These are phyloP conservation scores for Pocillopora meandrina DNA, from an alignment of 92 coral and sea anemone species.

Conservation along the genomic window DNA sequence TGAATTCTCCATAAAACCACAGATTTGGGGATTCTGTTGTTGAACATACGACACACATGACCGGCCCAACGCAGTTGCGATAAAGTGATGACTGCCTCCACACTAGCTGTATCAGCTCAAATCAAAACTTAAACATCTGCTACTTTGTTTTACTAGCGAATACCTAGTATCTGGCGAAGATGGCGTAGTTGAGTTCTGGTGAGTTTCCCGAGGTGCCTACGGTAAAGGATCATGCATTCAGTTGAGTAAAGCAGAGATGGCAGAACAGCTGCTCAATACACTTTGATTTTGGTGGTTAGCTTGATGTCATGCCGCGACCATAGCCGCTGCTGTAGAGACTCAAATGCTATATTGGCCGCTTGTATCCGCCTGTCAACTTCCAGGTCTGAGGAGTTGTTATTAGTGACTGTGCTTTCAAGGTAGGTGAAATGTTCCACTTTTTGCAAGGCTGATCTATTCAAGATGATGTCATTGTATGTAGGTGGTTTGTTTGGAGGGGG, in stretches of 20 bases:
- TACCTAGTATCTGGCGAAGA: slow-evolving; percentile 22
- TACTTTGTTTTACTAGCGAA: slow-evolving; percentile 10
- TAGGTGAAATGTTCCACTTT: too few relatives aligned
- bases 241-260: slow-evolving; percentile 20
- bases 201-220: slow-evolving; percentile 17
- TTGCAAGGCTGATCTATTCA: too few relatives aligned
- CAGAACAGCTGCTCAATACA: too few relatives aligned
- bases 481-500: too few relatives aligned
- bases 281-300: too few relatives aligned
- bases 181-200: slow-evolving; percentile 8
- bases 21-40: not conserved
- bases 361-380: too few relatives aligned
- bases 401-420: too few relatives aligned
- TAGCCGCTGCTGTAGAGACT: too few relatives aligned
- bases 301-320: too few relatives aligned
- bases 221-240: slow-evolving; percentile 25
- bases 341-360: too few relatives aligned
- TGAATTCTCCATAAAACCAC: slow-evolving; percentile 24
- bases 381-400: too few relatives aligned
- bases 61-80: slow-evolving; percentile 34
- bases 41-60: slow-evolving; percentile 20
- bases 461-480: slow-evolving; percentile 3
- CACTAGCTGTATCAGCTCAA: slow-evolving; percentile 19
- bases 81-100: slow-evolving; percentile 16
- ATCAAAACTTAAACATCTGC: slow-evolving; percentile 20